Evolutionary conservation across 2,888 invertebrate genomes (phyloP), one percentile per base, ranked within the genome.

Genomic region (Aporophyla lueneburgensis): DNA sequence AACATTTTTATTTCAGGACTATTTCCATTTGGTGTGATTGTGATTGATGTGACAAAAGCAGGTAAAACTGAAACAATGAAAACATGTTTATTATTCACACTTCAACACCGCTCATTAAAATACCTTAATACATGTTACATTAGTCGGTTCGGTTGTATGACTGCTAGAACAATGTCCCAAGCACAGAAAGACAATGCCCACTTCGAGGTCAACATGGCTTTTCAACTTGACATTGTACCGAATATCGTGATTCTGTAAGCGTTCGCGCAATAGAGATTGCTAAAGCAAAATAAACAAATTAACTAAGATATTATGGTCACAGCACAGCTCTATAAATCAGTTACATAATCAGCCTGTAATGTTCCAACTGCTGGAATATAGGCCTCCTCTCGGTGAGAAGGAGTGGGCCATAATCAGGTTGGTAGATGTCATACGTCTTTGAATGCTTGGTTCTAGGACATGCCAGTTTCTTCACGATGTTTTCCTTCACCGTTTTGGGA

Each of bases 21-120:
- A 83, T 97, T 96, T 58, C 97, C 97, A 91, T 97, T 97, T 80
- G 97, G 92, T 72, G 96, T 95, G 76, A 97, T 93, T 79, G 96
- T 95, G 68, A 97, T 97, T 59, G 96, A 88, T 73, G 92, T 89
- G 61, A 93, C 93, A 81, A 93, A 80, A 2, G 88, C 88, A 83
- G 94, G 93, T 86, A 95, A 88, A 85, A 94, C 97, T 97, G 95
- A 84, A 97, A 97, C 91, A 94, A 94, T 65, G 53, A 81, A 73
- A 80, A 79, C 16, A 65, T 63, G n/a, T 71, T 54, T 76, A 68
- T 65, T 46, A 78, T 73, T 78, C 71, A 63, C 71, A 70, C 43
- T 58, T 74, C 62, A 76, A 74, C 56, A 72, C 49, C 49, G n/a
- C 14, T 80, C 46, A 81, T 84, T 77, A 81, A 83, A 78, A 85